Base-by-base conservation (phyloP, 1,140 invertebrate species). In the Antheraea pernyi region DNA sequence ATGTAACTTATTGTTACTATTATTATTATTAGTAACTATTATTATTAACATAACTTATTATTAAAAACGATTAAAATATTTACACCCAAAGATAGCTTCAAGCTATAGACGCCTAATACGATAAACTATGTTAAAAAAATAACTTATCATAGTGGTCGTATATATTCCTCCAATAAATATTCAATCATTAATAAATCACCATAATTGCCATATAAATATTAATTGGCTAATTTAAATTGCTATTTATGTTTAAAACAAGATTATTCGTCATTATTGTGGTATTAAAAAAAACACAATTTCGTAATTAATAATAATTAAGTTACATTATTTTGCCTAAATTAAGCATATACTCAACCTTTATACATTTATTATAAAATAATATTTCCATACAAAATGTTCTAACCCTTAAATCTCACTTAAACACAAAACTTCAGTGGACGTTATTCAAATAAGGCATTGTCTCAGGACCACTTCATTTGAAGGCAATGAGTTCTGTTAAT, bases 161-260 rank as follows among this genome's bases (percentile, higher is more conserved):
- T n/a, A n/a, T n/a, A 30, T 30, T 53, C 7, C 39, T 6, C 13
- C 1, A 53, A 53, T 53, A 53, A 53, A 53, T 53, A 6, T 53
- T 53, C 6, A 16, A 6, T 48, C 46, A 53, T 16, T 53, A 13
- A 53, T 42, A 53, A 53, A 53, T 53, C 13, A 53, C 13, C 46
- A 53, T 53, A 53, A 53, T 53, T n/a, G 13, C 46, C 46, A 53
- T 53, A 53, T 13, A 53, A 53, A 53, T 53, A 53, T 53, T 53
- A 7, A 53, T 7, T 53, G 2, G 7, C 6, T n/a, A 53, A 53
- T 53, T 53, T 53, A 53, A 9, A 16, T 53, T 6, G 16, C 46
- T n/a, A 53, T 53, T 53, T 13, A 16, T 13, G 13, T 53, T 11
- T 53, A 5, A 53, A 53, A 53, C 46, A 53, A 11, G 46, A 53